Conservation (phyloP, 1,140 invertebrate genomes). For the Philotrypesis tridentata region DNA sequence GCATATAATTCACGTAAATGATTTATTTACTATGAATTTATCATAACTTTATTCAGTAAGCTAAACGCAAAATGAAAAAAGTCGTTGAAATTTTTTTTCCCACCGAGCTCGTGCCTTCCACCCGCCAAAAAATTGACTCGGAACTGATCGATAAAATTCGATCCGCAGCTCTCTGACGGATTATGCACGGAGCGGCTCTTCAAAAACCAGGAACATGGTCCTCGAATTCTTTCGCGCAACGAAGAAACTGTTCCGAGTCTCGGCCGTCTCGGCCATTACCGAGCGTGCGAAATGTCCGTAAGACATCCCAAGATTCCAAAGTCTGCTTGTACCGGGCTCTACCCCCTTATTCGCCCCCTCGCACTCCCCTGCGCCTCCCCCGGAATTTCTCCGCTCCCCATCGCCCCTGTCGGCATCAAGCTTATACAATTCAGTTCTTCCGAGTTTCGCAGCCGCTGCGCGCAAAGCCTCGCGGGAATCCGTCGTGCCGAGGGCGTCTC, state of each 20-base stretch:
- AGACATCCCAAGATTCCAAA: conserved; percentile 37
- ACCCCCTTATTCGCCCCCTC: conserved; percentile 41
- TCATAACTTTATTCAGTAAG: background rate
- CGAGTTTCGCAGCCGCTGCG: conserved; percentile 31
- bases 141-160: conserved; percentile 37
- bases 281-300: conserved; percentile 59
- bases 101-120: background rate
- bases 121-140: background rate
- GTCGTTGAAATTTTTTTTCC: background rate
- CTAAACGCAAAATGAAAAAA: background rate
- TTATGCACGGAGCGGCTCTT: conserved; percentile 15
- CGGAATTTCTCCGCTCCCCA: conserved; percentile 30
- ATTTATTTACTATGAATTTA: background rate
- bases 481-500: background rate
- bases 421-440: conserved; percentile 17
- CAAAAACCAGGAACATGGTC: background rate
- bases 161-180: conserved; percentile 3
- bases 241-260: background rate
- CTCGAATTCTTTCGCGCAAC: conserved; percentile 12
- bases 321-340: background rate
- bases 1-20: too few relatives aligned
- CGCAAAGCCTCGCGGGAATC: conserved; percentile 2
- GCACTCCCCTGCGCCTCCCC: conserved; percentile 3
- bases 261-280: conserved; percentile 47
- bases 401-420: background rate